A percentile compares a stretch with the other conserved stretches of the same genome.
phyloP scores from a whole-genome alignment of 1,140 invertebrate species.

The Harpegnathos saltator region DNA sequence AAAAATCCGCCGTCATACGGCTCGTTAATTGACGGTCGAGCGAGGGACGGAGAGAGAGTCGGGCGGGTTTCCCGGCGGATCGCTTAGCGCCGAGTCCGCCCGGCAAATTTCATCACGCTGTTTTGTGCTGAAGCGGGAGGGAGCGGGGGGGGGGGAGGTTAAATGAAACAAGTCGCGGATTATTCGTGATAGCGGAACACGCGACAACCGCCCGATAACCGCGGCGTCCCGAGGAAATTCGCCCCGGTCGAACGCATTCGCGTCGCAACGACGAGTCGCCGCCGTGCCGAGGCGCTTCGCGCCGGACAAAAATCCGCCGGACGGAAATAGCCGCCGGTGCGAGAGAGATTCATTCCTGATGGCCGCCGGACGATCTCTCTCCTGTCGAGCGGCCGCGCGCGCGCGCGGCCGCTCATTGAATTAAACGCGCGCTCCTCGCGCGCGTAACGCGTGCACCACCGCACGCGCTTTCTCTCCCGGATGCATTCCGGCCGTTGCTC shows the following conservation, averaged over 20 bases:
- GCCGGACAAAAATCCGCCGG: background rate
- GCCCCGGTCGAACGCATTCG: background rate
- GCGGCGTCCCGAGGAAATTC: slow-evolving; percentile 31
- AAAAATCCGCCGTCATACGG: slow-evolving; percentile 48
- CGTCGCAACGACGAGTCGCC: no score
- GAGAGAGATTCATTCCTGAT: slow-evolving; percentile 36
- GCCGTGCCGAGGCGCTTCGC: slow-evolving; percentile 16
- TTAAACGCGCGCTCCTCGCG: slow-evolving; percentile 38
- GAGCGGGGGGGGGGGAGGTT: no score
- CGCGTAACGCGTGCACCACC: background rate
- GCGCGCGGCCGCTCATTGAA: no score
- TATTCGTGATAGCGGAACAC: slow-evolving; percentile 37
- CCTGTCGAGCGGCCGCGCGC: no score
- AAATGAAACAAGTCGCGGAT: slow-evolving; percentile 49
- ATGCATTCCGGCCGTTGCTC: background rate
- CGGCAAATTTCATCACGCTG: slow-evolving; percentile 53
- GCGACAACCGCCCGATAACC: slow-evolving; percentile 6
- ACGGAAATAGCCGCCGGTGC: slow-evolving; percentile 12
- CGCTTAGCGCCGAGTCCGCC: slow-evolving; percentile 41
- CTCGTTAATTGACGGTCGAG: slow-evolving; percentile 60
- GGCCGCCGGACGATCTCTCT: background rate
- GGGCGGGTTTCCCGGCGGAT: slow-evolving; percentile 43
- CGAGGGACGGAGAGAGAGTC: no score
- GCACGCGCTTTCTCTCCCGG: background rate
- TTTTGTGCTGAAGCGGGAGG: slow-evolving; percentile 48